Conservation (phyloP, 2,113 vertebrate genomes). For the Lanius ludovicianus region DNA sequence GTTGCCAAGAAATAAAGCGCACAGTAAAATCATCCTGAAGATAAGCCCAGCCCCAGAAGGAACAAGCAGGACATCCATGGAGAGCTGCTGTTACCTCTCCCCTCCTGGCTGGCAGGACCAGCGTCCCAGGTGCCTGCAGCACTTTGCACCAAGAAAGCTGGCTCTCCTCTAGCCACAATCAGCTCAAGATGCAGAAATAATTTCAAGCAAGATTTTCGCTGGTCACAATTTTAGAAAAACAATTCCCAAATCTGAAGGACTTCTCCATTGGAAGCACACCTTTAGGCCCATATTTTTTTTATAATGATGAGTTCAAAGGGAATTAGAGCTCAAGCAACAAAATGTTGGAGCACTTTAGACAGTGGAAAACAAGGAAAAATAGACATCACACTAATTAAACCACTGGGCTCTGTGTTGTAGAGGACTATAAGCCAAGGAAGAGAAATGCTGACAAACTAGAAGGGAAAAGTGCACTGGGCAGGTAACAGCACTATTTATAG, state of each 20-base stretch:
- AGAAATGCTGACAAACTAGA: background rate
- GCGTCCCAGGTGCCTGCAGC: accelerated
- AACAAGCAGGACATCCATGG: background rate
- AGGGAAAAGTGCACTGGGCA: background rate
- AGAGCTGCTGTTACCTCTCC: background rate
- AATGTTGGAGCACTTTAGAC: background rate
- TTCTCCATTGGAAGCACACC: background rate
- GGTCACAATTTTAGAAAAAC: background rate
- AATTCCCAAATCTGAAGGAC: background rate
- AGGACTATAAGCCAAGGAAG: background rate
- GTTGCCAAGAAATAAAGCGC: background rate
- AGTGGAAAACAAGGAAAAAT: background rate
- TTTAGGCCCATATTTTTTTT: background rate
- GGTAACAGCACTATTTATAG: background rate
- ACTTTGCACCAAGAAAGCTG: accelerated
- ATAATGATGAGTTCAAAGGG: background rate
- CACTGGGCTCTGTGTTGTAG: background rate
- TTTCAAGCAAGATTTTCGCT: background rate
- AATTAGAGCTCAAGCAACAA: background rate
- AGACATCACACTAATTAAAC: background rate
- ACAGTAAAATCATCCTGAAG: background rate
- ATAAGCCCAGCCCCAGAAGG: background rate
- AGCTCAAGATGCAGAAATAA: background rate
- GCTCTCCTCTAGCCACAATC: background rate
- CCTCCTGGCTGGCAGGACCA: background rate